Evolutionary conservation across 2,797 vertebrate genomes (phyloP), one percentile per base, ranked within the genome.

Genomic region (Phataginus tetradactyla): DNA sequence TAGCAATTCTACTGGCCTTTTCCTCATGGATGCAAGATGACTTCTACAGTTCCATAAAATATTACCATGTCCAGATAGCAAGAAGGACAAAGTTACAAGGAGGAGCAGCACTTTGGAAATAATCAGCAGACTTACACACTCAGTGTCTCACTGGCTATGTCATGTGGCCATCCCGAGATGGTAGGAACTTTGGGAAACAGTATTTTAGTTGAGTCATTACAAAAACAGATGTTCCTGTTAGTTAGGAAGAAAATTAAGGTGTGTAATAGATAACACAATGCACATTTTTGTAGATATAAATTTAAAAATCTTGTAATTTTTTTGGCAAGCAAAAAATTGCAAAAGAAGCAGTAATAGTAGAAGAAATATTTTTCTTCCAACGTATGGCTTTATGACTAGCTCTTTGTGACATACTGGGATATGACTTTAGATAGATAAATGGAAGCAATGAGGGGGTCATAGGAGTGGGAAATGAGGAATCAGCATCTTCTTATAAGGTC

Each of bases 221-320:
- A 93, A 95, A 93, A 80, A 49, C 49, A 83, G 77, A 49, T 69
- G n/a, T 77, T 86, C 63, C n/a, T 55, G 18, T 49, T 77, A 84
- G 37, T 59, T 61, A 80, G 53, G 37, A 86, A 91, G 61, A 83
- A 89, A 64, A 75, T 27, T 32, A 78, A 63, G 63, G 34, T 53
- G 11, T 69, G 13, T n/a, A 61, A 86, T 7, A 15, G 37, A 64
- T 71, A 79, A 64, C 15, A 64, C 25, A 32, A 61, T 49, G 71
- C 27, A 89, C 63, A 68, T 45, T 84, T 90, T 71, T 57, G 13
- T 7, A 88, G 13, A 61, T 21, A 71, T 61, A 79, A 53, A 75
- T 55, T 37, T 5, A 17, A 91, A 89, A 34, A 68, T 75, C 53
- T 75, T 94, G 25, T 13, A 8, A 32, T 81, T 86, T 78, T 51